A percentile compares a stretch with the other conserved stretches of the same genome.
phyloP scores from a whole-genome alignment of 2,888 invertebrate genomes.

The Netelia fuscicornis region DNA sequence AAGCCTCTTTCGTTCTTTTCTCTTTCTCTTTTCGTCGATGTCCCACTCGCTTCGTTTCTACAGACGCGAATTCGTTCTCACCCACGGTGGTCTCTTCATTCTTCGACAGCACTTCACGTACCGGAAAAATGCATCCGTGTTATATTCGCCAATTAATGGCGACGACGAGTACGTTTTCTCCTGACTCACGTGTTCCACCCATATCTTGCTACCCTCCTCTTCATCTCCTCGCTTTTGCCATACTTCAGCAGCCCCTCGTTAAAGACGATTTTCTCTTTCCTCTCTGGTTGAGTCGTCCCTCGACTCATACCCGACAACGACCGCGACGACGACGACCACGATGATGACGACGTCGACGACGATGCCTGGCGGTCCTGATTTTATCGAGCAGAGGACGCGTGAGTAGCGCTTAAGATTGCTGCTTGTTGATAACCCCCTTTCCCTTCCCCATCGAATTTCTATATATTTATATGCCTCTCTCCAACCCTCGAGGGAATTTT shows the following conservation, averaged over 20 bases:
- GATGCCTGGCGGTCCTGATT: conserved; percentile 58
- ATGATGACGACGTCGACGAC: conserved; percentile 36
- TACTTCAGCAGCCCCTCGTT: conserved; percentile 44
- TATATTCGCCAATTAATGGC: conserved; percentile 67
- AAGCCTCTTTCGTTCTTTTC: conserved; percentile 35
- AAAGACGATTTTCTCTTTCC: conserved; percentile 55
- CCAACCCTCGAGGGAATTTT: conserved; percentile 48
- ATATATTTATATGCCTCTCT: conserved; percentile 6
- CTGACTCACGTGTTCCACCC: conserved; percentile 19
- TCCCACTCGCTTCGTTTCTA: conserved; percentile 23
- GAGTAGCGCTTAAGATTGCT: conserved; percentile 67
- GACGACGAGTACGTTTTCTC: conserved; percentile 44
- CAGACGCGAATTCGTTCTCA: conserved; percentile 23
- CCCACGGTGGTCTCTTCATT: conserved; percentile 46
- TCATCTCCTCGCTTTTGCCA: background rate
- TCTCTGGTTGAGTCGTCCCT: conserved; percentile 15
- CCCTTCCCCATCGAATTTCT: conserved; percentile 6
- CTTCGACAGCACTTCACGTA: conserved; percentile 41
- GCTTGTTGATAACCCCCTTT: conserved; percentile 56
- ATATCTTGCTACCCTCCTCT: background rate
- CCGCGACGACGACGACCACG: conserved; percentile 43
- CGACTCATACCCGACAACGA: conserved; percentile 17
- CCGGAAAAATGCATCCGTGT: conserved; percentile 46
- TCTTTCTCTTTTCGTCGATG: background rate
- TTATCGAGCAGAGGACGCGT: conserved; percentile 65